Percentiles rank a stretch among this genome's conserved stretches.
Evolutionary conservation across 2,888 invertebrate genomes (phyloP).

Genomic region (Plutella xylostella): DNA sequence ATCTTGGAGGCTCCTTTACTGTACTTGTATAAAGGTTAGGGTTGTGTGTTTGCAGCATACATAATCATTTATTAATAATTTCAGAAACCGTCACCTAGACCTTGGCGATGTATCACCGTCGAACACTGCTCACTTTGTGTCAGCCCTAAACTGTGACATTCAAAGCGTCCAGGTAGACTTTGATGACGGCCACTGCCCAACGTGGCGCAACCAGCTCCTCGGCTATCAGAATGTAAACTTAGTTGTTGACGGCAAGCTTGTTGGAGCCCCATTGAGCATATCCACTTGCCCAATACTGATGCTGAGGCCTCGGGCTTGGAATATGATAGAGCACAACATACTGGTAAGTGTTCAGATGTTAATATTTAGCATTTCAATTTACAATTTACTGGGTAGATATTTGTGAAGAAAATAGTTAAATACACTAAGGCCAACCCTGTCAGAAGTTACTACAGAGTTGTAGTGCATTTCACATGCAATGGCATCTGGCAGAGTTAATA

Average conservation of each 20-base stretch:
- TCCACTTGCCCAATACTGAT: conserved; percentile 71
- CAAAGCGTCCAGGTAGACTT: conserved; percentile 76
- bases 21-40: too few relatives aligned
- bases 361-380: too few relatives aligned
- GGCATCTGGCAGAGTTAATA: too few relatives aligned
- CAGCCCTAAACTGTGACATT: conserved; percentile 65
- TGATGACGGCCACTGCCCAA: conserved; percentile 80
- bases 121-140: conserved; percentile 65
- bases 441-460: too few relatives aligned
- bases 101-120: conserved; percentile 75
- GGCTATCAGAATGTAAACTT: conserved; percentile 72
- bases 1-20: too few relatives aligned
- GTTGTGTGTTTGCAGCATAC: too few relatives aligned
- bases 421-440: too few relatives aligned
- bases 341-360: conserved; percentile 53
- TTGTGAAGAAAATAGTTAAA: too few relatives aligned
- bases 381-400: too few relatives aligned
- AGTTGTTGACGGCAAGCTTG: conserved; percentile 63
- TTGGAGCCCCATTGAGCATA: conserved; percentile 59
- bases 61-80: conserved; percentile 6
- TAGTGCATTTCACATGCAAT: too few relatives aligned
- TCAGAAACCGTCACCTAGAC: conserved; percentile 71
- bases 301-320: conserved; percentile 80
- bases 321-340: conserved; percentile 76
- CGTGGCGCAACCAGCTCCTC: conserved; percentile 75